phyloP scores from a whole-genome alignment of 2,113 vertebrate genomes.

The Pachypanchax playfairii region DNA sequence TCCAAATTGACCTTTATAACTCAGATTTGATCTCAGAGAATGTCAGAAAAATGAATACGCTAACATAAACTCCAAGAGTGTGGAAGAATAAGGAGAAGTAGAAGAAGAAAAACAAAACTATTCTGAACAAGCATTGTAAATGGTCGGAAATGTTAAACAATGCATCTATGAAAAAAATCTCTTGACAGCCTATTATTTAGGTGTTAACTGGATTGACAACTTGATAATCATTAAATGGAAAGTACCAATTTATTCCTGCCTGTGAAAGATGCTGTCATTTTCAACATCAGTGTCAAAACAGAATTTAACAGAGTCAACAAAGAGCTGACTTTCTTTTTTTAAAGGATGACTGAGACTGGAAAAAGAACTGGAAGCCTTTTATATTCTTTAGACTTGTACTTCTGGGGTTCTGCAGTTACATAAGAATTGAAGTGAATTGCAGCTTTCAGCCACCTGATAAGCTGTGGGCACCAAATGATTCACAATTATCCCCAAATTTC shows the following conservation, averaged over 20 bases:
- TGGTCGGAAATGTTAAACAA: slow-evolving; percentile 56
- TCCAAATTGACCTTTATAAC: slow-evolving; percentile 75
- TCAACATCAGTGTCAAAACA: slow-evolving; percentile 46
- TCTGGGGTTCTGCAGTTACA: slow-evolving; percentile 7
- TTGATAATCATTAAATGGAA: slow-evolving; percentile 67
- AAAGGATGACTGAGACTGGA: slow-evolving; percentile 16
- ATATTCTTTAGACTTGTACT: slow-evolving; percentile 7
- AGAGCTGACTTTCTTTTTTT: slow-evolving; percentile 28
- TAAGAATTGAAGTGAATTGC: slow-evolving; percentile 1
- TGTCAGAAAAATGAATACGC: slow-evolving; percentile 60
- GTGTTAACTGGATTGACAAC: slow-evolving; percentile 67
- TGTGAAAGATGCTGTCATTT: slow-evolving; percentile 58
- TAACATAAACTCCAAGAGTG: slow-evolving; percentile 46
- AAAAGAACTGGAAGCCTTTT: slow-evolving; percentile 28
- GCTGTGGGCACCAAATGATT: background rate
- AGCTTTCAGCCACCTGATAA: background rate
- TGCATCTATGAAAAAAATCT: slow-evolving; percentile 26
- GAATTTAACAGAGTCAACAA: slow-evolving; percentile 45
- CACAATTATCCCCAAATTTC: background rate
- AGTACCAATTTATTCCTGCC: slow-evolving; percentile 61
- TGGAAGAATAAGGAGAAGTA: background rate
- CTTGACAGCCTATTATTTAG: slow-evolving; percentile 68
- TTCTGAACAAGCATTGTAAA: slow-evolving; percentile 28
- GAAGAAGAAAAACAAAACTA: slow-evolving; percentile 20
- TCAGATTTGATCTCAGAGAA: slow-evolving; percentile 59